phyloP scores from a whole-genome alignment of 2,797 vertebrate genomes.

The Manis pentadactyla region DNA sequence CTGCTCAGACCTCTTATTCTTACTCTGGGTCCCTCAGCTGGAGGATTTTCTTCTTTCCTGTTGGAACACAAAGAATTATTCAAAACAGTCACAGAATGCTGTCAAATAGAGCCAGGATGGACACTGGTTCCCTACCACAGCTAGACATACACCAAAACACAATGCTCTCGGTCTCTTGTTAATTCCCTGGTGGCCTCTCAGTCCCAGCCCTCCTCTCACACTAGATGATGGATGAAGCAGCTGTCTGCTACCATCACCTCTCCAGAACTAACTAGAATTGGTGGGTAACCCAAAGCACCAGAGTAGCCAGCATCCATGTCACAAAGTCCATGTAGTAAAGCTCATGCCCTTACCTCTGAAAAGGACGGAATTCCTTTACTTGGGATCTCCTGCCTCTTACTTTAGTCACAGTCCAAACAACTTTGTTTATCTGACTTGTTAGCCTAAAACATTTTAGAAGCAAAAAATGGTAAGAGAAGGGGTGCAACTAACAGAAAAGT shows the following conservation, averaged over 20 bases:
- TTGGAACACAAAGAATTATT: not conserved
- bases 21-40: not conserved
- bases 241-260: not conserved
- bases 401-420: not conserved
- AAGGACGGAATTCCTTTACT: not conserved
- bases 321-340: not conserved
- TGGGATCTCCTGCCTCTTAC: not conserved
- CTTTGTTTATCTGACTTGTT: not conserved
- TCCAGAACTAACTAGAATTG: not conserved
- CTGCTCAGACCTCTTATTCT: not conserved
- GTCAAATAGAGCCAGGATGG: not conserved
- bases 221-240: not conserved
- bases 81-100: not conserved
- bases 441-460: not conserved
- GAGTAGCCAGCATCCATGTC: not conserved
- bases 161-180: not conserved
- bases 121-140: not conserved
- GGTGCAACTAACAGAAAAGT: not conserved
- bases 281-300: rapidly evolving
- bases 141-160: not conserved
- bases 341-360: not conserved
- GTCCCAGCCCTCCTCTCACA: no score
- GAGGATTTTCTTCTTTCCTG: not conserved
- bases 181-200: not conserved
- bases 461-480: not conserved